These are phyloP conservation scores for Enteromius mattozi DNA, from an alignment of 2,797 vertebrate genomes.

Conservation along the genomic window DNA sequence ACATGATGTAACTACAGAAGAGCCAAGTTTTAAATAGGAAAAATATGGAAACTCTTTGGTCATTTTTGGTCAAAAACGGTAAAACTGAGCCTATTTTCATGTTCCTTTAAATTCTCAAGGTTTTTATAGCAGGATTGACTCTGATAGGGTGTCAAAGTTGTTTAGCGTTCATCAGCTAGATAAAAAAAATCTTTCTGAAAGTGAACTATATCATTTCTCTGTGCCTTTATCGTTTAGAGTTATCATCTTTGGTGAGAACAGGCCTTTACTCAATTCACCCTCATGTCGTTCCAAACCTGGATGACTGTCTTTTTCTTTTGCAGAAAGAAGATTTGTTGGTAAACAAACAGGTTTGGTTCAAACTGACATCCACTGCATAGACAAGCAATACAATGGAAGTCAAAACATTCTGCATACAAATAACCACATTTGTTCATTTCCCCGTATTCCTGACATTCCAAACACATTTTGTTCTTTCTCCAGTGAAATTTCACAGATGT, in stretches of 20 bases:
- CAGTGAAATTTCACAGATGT: background rate
- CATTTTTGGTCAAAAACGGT: too few species aligned
- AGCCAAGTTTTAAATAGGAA: too few species aligned
- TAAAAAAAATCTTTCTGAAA: background rate
- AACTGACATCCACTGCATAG: background rate
- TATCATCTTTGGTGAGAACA: background rate
- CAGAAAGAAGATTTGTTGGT: background rate
- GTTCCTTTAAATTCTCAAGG: background rate
- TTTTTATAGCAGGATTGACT: background rate
- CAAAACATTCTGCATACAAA: background rate
- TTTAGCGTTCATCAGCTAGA: background rate
- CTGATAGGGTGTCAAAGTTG: background rate
- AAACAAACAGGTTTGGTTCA: background rate
- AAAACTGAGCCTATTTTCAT: too few species aligned
- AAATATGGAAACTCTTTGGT: too few species aligned
- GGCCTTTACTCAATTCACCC: background rate
- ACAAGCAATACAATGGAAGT: background rate
- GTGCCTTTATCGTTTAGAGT: background rate
- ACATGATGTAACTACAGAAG: too few species aligned
- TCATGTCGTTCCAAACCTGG: background rate
- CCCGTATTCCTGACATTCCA: background rate
- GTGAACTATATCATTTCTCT: background rate
- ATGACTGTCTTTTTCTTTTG: background rate
- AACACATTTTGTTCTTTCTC: background rate
- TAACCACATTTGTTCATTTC: constrained; percentile 8